Evolutionary conservation across 2,113 vertebrate genomes (phyloP), one percentile per base, ranked within the genome.

Genomic region (Narcine bancroftii): DNA sequence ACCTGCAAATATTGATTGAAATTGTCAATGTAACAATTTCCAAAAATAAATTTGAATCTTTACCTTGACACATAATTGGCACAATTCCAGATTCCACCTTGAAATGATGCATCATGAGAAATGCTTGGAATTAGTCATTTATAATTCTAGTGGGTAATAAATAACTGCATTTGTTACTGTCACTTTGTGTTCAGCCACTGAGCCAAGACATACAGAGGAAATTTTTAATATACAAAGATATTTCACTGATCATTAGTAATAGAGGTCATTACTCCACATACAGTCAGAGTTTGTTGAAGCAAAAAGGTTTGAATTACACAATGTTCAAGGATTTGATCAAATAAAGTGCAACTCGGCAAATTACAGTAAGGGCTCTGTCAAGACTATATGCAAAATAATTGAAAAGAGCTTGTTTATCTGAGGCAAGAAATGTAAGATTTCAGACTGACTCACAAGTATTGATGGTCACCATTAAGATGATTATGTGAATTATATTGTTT

Each of bases 371-470:
- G 6, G 10, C n/a, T 66, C 87, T 69, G 87, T 69, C 87, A 26
- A 47, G 65, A 45, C 24, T 42, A 63, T 47, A n/a, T 91, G 60
- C 39, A 47, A 91, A 91, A 91, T 69, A 66, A 69, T 69, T 91
- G 39, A 69, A 91, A 91, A 91, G 69, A 39, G 63, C 24, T 69
- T 6, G 7, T 69, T 91, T 36, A 91, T 91, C 63, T 91, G 45
- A 47, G 26, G 63, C 26, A 47, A 11, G 63, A 69, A 69, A 91
- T 69, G 21, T 29, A 91, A 69, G 42, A 91, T 63, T 69, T 89
- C 87, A 91, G 36, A 91, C 36, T 91, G 24, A 69, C 65, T 91
- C 39, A 91, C 63, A 66, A 91, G 29, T 45, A 69, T 91, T 91
- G 60, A 91, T 91, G 7, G 45, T 60, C 26, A 66, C 53, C 6